Conservation (phyloP, 2,113 vertebrate genomes). For the Blennius ocellaris region DNA sequence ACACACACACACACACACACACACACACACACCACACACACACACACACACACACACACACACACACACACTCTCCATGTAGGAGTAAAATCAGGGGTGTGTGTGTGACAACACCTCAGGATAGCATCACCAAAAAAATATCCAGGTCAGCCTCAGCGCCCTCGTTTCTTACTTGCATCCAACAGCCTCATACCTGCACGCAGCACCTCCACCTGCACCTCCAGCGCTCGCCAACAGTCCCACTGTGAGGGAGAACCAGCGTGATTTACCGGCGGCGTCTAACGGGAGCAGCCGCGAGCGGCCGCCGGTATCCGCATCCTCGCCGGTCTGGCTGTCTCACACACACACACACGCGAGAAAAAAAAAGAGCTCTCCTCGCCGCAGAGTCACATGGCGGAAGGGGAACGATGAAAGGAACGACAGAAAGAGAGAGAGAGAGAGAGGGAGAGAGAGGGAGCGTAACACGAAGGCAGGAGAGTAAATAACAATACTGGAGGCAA, state of each 20-base stretch:
- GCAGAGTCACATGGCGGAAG: slow-evolving; percentile 37
- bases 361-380: slow-evolving; percentile 15
- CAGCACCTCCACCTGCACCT: slow-evolving; percentile 2
- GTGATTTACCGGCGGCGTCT: slow-evolving; percentile 67
- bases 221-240: background rate
- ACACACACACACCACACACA: too few species aligned
- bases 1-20: too few species aligned
- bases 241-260: background rate
- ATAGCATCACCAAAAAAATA: slow-evolving; percentile 29
- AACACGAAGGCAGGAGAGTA: slow-evolving; percentile 21
- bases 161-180: slow-evolving; percentile 18
- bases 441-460: slow-evolving; percentile 39
- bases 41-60: too few species aligned
- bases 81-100: too few species aligned
- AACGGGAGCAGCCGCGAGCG: slow-evolving; percentile 56
- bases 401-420: background rate
- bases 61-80: too few species aligned
- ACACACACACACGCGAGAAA: slow-evolving; percentile 50
- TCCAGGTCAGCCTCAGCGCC: slow-evolving; percentile 63
- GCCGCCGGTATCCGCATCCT: slow-evolving; percentile 67
- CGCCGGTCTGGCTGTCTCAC: slow-evolving; percentile 41
- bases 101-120: too few species aligned
- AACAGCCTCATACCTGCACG: slow-evolving; percentile 32
- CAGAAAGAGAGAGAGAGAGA: background rate
- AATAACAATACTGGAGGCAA: slow-evolving; percentile 51